A percentile compares a stretch with the other conserved stretches of the same genome.
phyloP scores from a whole-genome alignment of 30 jellyfish, hydroid and myxozoan species.

The Haliclystus octoradiatus region DNA sequence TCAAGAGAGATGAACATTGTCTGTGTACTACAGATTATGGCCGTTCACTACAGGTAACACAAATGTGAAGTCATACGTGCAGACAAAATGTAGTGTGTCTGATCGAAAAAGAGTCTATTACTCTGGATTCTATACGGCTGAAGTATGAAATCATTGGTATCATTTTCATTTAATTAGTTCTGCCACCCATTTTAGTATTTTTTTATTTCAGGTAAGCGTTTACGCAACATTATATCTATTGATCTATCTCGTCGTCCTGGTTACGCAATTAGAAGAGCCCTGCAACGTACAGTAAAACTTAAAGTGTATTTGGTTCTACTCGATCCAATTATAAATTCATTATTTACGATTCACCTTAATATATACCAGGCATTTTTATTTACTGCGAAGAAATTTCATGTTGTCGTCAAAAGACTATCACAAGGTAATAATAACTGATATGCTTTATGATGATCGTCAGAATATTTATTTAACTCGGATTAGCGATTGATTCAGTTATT shows the following conservation, averaged over 20 bases:
- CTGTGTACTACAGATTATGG: too few relatives aligned
- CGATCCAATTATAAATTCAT: slow-evolving; percentile 45
- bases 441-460: too few relatives aligned
- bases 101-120: too few relatives aligned
- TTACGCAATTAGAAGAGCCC: slow-evolving; percentile 15
- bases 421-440: slow-evolving; percentile 11
- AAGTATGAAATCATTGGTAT: too few relatives aligned
- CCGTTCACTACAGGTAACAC: too few relatives aligned
- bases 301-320: slow-evolving; percentile 35
- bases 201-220: slow-evolving; percentile 35
- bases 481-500: neutral
- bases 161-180: too few relatives aligned
- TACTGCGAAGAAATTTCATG: slow-evolving; percentile 30
- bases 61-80: too few relatives aligned
- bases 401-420: slow-evolving; percentile 15
- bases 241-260: slow-evolving; percentile 53
- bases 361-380: slow-evolving; percentile 48
- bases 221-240: slow-evolving; percentile 48
- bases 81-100: too few relatives aligned
- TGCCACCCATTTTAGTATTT: too few relatives aligned
- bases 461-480: neutral
- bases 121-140: too few relatives aligned
- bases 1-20: too few relatives aligned
- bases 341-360: slow-evolving; percentile 13
- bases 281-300: slow-evolving; percentile 36